These are phyloP conservation scores for Conus betulinus DNA, from an alignment of 1,140 invertebrate species.

Conservation along the genomic window DNA sequence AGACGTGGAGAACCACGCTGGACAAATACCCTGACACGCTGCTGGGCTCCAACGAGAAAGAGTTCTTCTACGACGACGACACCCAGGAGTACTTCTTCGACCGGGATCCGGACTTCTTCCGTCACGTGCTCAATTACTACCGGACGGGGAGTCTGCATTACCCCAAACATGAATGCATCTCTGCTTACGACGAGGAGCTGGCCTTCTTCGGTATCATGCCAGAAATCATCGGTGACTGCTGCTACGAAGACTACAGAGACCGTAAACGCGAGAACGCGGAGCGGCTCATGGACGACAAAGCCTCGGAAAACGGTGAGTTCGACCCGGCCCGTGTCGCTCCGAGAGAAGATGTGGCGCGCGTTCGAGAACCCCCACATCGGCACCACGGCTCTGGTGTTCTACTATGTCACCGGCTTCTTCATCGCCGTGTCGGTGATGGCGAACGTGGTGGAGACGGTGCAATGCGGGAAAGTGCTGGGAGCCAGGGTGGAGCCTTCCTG, in stretches of 20 bases:
- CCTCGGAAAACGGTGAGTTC: conserved; percentile 69
- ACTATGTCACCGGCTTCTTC: conserved; percentile 99
- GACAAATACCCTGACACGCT: conserved; percentile 99
- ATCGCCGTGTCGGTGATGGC: conserved; percentile 99
- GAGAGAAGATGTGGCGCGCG: conserved; percentile 99
- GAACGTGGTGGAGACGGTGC: conserved; percentile 93
- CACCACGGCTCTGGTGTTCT: conserved; percentile 98
- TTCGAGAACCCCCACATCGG: conserved; percentile 99
- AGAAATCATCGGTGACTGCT: conserved; percentile 98
- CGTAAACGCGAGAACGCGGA: conserved; percentile 99
- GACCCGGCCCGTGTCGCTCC: conserved; percentile 83
- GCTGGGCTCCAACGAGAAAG: conserved; percentile 97
- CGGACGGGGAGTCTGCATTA: conserved; percentile 99
- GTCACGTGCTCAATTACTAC: conserved; percentile 99
- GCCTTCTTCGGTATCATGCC: conserved; percentile 99
- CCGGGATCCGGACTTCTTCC: conserved; percentile 98
- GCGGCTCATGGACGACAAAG: conserved; percentile 96
- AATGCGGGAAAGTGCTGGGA: conserved; percentile 78
- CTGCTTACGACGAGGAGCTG: conserved; percentile 98
- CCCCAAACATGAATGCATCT: conserved; percentile 99
- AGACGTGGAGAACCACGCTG: conserved; percentile 99
- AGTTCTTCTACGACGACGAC: conserved; percentile 99
- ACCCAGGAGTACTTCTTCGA: conserved; percentile 99
- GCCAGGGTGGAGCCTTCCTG: conserved; percentile 90
- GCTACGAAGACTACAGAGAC: conserved; percentile 99